Evolutionary conservation across 2,888 invertebrate species (phyloP).

Genomic region (Cheilosia urbana): DNA sequence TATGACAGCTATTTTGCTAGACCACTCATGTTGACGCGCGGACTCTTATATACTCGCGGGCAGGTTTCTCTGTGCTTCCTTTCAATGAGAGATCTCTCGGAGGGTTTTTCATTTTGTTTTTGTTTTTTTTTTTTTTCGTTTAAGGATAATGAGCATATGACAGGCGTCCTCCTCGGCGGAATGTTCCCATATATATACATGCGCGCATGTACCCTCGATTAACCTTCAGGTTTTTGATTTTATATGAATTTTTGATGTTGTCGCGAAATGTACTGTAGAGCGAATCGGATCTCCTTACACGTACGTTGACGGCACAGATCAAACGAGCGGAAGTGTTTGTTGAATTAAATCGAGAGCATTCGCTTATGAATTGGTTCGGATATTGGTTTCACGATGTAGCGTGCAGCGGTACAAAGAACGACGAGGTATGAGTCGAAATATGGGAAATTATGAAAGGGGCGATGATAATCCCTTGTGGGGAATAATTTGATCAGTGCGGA

Average conservation of each 20-base stretch:
- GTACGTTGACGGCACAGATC: slow-evolving; percentile 54
- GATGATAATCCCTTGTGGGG: too few species aligned
- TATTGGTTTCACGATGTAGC: slow-evolving; percentile 47
- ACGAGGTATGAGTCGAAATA: neutral
- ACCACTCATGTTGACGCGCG: slow-evolving; percentile 52
- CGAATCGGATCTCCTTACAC: slow-evolving; percentile 51
- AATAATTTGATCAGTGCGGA: too few species aligned
- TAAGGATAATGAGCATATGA: slow-evolving; percentile 78
- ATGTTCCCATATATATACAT: slow-evolving; percentile 28
- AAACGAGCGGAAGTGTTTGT: slow-evolving; percentile 75
- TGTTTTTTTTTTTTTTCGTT: slow-evolving; percentile 51
- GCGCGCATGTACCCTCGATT: slow-evolving; percentile 45
- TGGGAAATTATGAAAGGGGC: too few species aligned
- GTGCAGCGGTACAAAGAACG: neutral
- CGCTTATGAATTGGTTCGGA: slow-evolving; percentile 38
- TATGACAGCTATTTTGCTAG: slow-evolving; percentile 63
- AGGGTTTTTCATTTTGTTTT: too few species aligned
- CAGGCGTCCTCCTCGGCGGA: slow-evolving; percentile 79
- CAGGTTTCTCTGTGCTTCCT: slow-evolving; percentile 36
- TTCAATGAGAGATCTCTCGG: slow-evolving; percentile 48
- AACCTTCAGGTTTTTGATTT: slow-evolving; percentile 64
- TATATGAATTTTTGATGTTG: slow-evolving; percentile 63
- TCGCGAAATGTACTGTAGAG: slow-evolving; percentile 11
- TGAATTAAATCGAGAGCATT: slow-evolving; percentile 75
- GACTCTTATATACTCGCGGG: slow-evolving; percentile 12